A percentile compares a stretch with the other conserved stretches of the same genome.
Conservation (phyloP, 2,888 invertebrate genomes). For the Taphrorychus bicolor region DNA sequence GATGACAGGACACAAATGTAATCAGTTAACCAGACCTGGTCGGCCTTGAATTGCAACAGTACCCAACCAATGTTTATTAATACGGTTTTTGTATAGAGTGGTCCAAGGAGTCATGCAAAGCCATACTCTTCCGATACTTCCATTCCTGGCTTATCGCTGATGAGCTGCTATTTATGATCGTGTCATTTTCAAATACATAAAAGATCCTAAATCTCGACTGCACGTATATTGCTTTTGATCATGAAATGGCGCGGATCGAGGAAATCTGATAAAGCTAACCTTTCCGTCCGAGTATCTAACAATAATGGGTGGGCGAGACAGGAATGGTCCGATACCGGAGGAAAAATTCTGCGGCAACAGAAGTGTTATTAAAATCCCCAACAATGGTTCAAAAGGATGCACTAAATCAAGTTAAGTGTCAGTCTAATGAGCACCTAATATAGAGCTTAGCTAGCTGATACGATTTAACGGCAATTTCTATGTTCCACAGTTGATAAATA, state of each 20-base stretch:
- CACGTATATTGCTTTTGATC: slow-evolving; percentile 35
- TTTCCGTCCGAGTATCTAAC: slow-evolving; percentile 13
- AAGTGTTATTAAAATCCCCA: slow-evolving; percentile 7
- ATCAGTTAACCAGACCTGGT: slow-evolving; percentile 2
- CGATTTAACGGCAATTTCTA: not conserved
- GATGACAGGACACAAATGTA: slow-evolving; percentile 1
- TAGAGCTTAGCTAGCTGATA: slow-evolving; percentile 1
- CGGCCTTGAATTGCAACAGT: slow-evolving; percentile 1
- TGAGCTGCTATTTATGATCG: slow-evolving; percentile 22
- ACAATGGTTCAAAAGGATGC: slow-evolving; percentile 11
- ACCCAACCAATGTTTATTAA: not conserved
- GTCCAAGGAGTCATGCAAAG: not conserved
- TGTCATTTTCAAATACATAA: slow-evolving; percentile 30
- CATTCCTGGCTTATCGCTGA: too few relatives aligned
- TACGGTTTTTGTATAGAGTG: not conserved
- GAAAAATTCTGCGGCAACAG: not conserved
- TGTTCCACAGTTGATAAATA: not conserved
- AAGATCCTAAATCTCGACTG: slow-evolving; percentile 29
- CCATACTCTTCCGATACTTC: too few relatives aligned
- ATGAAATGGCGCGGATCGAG: slow-evolving; percentile 28
- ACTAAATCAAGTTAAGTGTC: slow-evolving; percentile 13
- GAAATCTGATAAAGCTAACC: slow-evolving; percentile 37
- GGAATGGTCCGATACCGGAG: not conserved
- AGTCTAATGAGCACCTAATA: slow-evolving; percentile 12
- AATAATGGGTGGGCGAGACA: slow-evolving; percentile 22